Conservation (phyloP, 2,113 vertebrate species). For the Dendropsophus ebraccatus region DNA sequence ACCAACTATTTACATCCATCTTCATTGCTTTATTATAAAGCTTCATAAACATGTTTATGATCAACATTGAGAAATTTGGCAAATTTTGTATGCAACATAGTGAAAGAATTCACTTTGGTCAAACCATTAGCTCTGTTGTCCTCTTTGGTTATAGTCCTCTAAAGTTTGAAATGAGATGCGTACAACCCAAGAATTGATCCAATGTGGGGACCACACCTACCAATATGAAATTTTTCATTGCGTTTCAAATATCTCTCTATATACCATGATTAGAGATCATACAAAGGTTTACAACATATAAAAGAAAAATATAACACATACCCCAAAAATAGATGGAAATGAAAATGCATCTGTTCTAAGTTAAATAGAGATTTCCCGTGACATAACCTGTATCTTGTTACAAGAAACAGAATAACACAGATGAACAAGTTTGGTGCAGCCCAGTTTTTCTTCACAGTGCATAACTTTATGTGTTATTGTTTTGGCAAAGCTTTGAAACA, state of each 20-base stretch:
- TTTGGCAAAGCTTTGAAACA: slow-evolving; percentile 3
- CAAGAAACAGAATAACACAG: slow-evolving; percentile 31
- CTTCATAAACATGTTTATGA: slow-evolving; percentile 50
- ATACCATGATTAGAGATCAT: neutral
- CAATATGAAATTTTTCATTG: slow-evolving; percentile 1
- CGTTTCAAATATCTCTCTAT: neutral
- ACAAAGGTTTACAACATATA: neutral
- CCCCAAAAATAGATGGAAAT: neutral
- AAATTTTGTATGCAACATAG: neutral
- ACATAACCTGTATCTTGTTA: slow-evolving; percentile 43
- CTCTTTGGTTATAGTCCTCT: neutral
- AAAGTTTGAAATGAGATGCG: neutral
- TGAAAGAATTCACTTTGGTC: neutral
- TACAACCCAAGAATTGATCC: neutral
- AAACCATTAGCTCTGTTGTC: slow-evolving; percentile 8
- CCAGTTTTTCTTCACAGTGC: slow-evolving; percentile 18
- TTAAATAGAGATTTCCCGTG: slow-evolving; percentile 38
- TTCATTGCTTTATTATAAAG: slow-evolving; percentile 2
- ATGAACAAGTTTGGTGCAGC: slow-evolving; percentile 32
- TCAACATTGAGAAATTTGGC: slow-evolving; percentile 16
- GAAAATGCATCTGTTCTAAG: slow-evolving; percentile 22
- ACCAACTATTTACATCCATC: neutral
- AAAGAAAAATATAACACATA: slow-evolving; percentile 1
- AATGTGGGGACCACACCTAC: neutral
- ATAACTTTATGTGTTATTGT: slow-evolving; percentile 22